Percentiles rank a stretch among this genome's conserved stretches.
Evolutionary conservation across 2,113 vertebrate species (phyloP).

Genomic region (Crocuta crocuta): DNA sequence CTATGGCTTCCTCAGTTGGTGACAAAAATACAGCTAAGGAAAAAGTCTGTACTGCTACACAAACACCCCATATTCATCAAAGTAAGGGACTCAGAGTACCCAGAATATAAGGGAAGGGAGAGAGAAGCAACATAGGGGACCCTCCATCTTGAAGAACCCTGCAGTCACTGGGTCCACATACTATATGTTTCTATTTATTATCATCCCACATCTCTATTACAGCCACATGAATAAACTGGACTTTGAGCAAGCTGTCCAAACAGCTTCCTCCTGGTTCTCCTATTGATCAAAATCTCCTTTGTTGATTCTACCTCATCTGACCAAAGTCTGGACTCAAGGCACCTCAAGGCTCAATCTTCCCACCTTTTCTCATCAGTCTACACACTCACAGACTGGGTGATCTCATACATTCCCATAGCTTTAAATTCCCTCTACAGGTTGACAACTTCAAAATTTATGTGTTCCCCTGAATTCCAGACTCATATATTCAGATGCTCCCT

Average conservation of each 20-base stretch:
- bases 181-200: not conserved
- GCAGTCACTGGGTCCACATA: not conserved
- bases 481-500: not conserved
- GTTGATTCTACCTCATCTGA: not conserved
- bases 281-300: not conserved
- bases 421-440: not conserved
- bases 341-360: not conserved
- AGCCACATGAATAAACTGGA: not conserved
- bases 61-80: not conserved
- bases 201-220: not conserved
- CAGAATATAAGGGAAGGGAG: not conserved
- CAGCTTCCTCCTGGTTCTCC: not conserved
- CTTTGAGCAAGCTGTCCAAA: not conserved
- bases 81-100: not conserved
- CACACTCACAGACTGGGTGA: not conserved
- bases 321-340: not conserved
- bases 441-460: conserved; percentile 1
- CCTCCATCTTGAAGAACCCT: not conserved
- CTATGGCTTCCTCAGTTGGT: not conserved
- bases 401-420: not conserved
- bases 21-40: not conserved
- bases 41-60: not conserved
- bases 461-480: not conserved
- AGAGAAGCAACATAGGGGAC: not conserved
- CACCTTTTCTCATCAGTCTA: not conserved